A percentile compares a stretch with the other conserved stretches of the same genome.
phyloP scores from a whole-genome alignment of 2,888 invertebrate genomes.

The Byasa hedistus region DNA sequence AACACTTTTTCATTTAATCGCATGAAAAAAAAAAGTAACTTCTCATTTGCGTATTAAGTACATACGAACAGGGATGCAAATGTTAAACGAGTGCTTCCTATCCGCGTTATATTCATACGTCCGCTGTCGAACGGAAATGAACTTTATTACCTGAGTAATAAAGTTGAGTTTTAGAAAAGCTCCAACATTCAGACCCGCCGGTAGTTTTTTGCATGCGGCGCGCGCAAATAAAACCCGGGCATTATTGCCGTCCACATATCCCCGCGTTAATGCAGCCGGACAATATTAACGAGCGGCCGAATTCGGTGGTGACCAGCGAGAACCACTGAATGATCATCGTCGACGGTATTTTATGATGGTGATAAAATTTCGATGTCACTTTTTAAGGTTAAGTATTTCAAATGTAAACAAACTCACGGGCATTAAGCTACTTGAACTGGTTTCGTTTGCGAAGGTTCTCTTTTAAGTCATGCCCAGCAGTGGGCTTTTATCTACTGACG shows the following conservation, averaged over 20 bases:
- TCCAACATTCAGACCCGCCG: background rate
- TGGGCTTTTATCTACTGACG: too few relatives aligned
- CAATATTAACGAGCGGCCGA: slow-evolving; percentile 5
- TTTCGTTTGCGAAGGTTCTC: too few relatives aligned
- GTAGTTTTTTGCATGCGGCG: slow-evolving; percentile 8
- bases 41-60: background rate
- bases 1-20: too few relatives aligned
- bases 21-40: too few relatives aligned
- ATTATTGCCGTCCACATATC: slow-evolving; percentile 12
- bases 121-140: background rate
- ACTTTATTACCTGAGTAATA: background rate
- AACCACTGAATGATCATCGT: too few relatives aligned
- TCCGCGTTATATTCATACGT: background rate
- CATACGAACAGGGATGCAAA: background rate
- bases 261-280: slow-evolving; percentile 3
- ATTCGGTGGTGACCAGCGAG: background rate
- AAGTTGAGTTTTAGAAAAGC: background rate
- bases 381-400: too few relatives aligned
- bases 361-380: too few relatives aligned
- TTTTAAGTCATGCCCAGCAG: too few relatives aligned
- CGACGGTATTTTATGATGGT: too few relatives aligned
- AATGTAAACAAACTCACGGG: too few relatives aligned
- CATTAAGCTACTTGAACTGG: too few relatives aligned
- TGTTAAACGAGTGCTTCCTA: slow-evolving; percentile 4
- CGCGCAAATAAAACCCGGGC: slow-evolving; percentile 11